Evolutionary conservation across 2,113 vertebrate species (phyloP), one percentile per base, ranked within the genome.

Genomic region (Tychaedon coryphoeus): DNA sequence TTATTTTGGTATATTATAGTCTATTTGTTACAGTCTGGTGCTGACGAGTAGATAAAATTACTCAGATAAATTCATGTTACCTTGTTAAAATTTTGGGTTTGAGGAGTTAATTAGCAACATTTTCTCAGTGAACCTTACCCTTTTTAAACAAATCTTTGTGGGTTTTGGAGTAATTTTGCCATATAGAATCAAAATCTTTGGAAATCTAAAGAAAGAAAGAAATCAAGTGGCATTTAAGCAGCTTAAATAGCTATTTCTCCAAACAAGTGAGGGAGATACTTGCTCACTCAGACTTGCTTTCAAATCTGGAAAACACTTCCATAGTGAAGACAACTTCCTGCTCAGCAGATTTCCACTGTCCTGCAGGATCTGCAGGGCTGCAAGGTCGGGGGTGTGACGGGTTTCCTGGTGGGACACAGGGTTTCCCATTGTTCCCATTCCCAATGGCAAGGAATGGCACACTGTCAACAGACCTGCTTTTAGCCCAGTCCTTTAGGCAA

Each of bases 341-440:
- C 19, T 20, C 12, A 47, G 50, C 31, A 91, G 60, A 31, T 34
- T 31, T 8, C 17, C 9, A 12, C 2, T 36, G 70, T 28, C 15
- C 5, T 18, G 15, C n/a, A 65, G 58, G 58, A 82, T 51, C 19
- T 40, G 15, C 0, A 1, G 61, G 38, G 4, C 23, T 33, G 38
- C 10, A 57, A 50, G 47, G 19, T 15, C 1, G 0, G 15, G 31
- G 9, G 19, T 4, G 6, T 42, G 42, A 42, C 8, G 7, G 20
- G 12, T 54, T 10, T 13, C 25, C 12, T 23, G 10, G 2, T 3
- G 1, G 45, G 38, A 29, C 0, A 2, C 29, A 64, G 9, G 20
- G n/a, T 24, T 16, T 38, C 14, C 38, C 38, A 8, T 40, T 2
- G 0, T 56, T 90, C 53, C 29, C 3, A 8, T 36, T n/a, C 24